A percentile compares a stretch with the other conserved stretches of the same genome.
Conservation (phyloP, 2,888 invertebrate genomes). For the Camponotus fellah region DNA sequence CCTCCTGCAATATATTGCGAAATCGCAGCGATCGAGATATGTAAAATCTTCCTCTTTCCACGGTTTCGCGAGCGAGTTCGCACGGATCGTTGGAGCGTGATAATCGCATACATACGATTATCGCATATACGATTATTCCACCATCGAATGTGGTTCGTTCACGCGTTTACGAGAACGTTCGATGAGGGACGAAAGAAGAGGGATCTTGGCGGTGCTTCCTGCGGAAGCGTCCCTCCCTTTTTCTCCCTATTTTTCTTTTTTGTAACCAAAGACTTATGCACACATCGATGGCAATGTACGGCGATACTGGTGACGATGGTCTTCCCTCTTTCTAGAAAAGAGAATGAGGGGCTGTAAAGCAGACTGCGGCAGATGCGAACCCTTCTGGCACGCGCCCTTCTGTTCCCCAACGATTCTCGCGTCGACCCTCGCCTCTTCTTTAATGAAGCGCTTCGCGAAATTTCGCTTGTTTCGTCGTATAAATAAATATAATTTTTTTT, state of each 20-base stretch:
- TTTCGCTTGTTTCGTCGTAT: neutral
- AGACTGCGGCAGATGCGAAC: slow-evolving; percentile 83
- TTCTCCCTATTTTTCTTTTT: slow-evolving; percentile 67
- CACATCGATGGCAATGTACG: slow-evolving; percentile 59
- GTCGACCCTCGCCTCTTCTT: neutral
- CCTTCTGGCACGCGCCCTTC: slow-evolving; percentile 84
- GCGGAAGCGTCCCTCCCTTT: slow-evolving; percentile 81
- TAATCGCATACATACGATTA: slow-evolving; percentile 22
- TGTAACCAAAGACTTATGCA: slow-evolving; percentile 78
- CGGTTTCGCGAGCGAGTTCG: neutral
- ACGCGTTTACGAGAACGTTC: slow-evolving; percentile 29
- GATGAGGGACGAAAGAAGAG: slow-evolving; percentile 59
- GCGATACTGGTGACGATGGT: slow-evolving; percentile 63
- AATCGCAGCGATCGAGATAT: slow-evolving; percentile 12
- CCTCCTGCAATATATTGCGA: neutral
- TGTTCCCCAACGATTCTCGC: slow-evolving; percentile 80
- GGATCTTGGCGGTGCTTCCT: slow-evolving; percentile 81
- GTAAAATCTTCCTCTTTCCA: neutral
- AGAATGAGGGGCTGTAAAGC: slow-evolving; percentile 80
- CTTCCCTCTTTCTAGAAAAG: slow-evolving; percentile 73
- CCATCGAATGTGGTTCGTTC: neutral
- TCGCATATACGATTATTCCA: slow-evolving; percentile 23
- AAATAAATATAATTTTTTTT: too few species aligned
- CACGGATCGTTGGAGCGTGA: slow-evolving; percentile 1
- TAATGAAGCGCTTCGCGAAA: neutral